Evolutionary conservation across 2,797 vertebrate genomes (phyloP), one percentile per base, ranked within the genome.

Genomic region (Danio jaintianensis): DNA sequence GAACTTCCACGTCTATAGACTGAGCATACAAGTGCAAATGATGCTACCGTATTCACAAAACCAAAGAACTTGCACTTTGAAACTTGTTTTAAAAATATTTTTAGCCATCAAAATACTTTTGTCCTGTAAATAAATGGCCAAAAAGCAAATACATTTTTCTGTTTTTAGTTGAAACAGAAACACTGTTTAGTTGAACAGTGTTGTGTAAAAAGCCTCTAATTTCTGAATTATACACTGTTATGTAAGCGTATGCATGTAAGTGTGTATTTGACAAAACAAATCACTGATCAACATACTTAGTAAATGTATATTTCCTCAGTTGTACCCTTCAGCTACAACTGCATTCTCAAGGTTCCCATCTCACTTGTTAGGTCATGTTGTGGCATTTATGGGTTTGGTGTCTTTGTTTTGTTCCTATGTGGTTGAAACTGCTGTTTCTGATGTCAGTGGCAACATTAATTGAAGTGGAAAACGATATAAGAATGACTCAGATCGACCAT

Each of bases 291-390:
- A 74, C 52, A 62, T 71, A 73, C 78, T 75, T 74, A 70, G 43
- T 6, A 18, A 29, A 62, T 20, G 29, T 55, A 84, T 3, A 79
- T 87, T 83, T 62, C 52, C 47, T 72, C 20, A 63, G 62, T 78
- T 72, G 42, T 89, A 84, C 87, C 89, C 90, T 88, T 85, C 87
- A 87, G 91, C 86, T 69, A 88, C 13, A 86, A 87, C 80, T 64
- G 78, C 88, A 89, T 90, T 88, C 87, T 85, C 81, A 86, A 88
- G 84, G 85, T 89, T 88, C 86, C 87, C 86, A 86, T 89, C 85
- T 82, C 85, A 71, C 92, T 90, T 93, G 93, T 93, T 91, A 91
- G 87, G 90, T 93, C 92, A 92, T 89, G 93, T 92, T 82, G 88
- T 90, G 90, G 92, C 91, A 93, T 94, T 94, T 93, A 92, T 90